Evolutionary conservation across 2,113 vertebrate species (phyloP).

Genomic region (Megalops atlanticus): DNA sequence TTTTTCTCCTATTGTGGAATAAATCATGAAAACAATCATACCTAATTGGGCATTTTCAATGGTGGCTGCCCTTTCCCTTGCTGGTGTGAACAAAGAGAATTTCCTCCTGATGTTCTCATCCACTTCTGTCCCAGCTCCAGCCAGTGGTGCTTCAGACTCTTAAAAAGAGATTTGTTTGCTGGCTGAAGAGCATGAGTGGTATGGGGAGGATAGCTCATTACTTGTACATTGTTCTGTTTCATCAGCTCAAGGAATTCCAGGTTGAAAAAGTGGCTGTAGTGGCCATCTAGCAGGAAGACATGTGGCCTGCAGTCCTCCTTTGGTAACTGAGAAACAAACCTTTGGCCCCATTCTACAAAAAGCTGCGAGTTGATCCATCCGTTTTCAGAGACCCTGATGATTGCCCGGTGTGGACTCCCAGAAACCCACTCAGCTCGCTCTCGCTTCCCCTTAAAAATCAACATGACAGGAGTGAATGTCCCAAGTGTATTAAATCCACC

Average conservation of each 20-base stretch:
- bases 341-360: neutral
- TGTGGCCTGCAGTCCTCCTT: neutral
- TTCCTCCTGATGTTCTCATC: neutral
- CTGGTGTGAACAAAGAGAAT: neutral
- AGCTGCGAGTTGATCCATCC: neutral
- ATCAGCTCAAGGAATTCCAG: neutral
- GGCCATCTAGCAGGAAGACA: neutral
- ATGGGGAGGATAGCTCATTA: neutral
- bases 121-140: neutral
- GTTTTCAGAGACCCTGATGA: neutral
- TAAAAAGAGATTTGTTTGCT: neutral
- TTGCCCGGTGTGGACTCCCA: neutral
- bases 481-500: too few relatives aligned
- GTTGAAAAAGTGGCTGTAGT: neutral
- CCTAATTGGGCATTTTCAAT: neutral
- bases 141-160: neutral
- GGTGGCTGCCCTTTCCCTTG: neutral
- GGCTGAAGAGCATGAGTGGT: neutral
- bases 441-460: neutral
- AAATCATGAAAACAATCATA: too few relatives aligned
- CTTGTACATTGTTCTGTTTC: neutral
- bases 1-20: too few relatives aligned
- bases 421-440: neutral
- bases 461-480: neutral
- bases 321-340: neutral